Conservation (phyloP, 2,113 vertebrate species). For the Phalacrocorax carbo region DNA sequence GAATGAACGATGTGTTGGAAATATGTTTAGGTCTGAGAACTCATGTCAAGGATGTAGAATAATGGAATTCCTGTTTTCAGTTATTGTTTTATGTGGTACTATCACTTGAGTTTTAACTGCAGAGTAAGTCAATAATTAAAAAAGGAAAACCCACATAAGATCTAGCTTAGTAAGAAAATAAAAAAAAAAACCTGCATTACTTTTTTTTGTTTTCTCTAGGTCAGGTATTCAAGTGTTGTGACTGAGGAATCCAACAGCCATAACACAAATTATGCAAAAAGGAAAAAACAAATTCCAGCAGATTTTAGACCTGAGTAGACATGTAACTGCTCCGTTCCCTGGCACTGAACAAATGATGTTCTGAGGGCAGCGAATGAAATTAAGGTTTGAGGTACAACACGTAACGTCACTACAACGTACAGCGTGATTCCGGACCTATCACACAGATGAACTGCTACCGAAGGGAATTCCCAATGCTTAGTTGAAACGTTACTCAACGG, state of each 20-base stretch:
- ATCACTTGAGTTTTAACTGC: not conserved
- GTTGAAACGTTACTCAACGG: not conserved
- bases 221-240: not conserved
- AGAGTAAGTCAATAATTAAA: not conserved
- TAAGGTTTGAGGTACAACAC: not conserved
- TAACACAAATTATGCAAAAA: not conserved
- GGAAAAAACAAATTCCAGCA: not conserved
- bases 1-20: not conserved
- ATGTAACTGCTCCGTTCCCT: not conserved
- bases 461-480: not conserved
- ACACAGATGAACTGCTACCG: not conserved
- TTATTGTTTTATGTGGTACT: not conserved
- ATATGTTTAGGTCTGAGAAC: not conserved
- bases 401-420: accelerated
- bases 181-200: not conserved
- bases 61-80: not conserved
- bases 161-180: not conserved
- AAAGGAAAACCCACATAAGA: not conserved
- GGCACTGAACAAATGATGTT: not conserved
- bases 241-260: not conserved
- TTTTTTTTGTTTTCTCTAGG: not conserved
- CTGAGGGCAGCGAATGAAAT: not conserved
- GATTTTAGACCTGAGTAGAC: not conserved
- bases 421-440: not conserved
- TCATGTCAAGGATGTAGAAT: not conserved